phyloP scores from a whole-genome alignment of 2,888 invertebrate species.

The Girardia tigrina region DNA sequence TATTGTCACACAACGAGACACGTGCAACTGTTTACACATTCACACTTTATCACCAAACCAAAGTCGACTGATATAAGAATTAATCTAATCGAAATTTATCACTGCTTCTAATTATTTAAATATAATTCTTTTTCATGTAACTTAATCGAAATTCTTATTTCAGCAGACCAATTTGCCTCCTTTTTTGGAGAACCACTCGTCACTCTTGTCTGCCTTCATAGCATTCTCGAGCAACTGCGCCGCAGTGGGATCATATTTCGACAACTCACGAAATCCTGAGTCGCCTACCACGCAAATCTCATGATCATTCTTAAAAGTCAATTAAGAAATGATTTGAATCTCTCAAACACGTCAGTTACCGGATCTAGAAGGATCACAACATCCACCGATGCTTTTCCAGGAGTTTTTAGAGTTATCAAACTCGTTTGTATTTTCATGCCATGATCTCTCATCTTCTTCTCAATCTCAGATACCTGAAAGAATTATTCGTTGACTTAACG shows the following conservation, averaged over 20 bases:
- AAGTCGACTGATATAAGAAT: too few relatives aligned
- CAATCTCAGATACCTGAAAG: conserved; percentile 63
- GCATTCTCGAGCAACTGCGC: conserved; percentile 63
- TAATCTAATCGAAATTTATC: too few relatives aligned
- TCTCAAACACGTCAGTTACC: conserved; percentile 44
- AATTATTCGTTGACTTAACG: not conserved
- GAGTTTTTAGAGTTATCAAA: conserved; percentile 78
- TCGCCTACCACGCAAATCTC: conserved; percentile 98
- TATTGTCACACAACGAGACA: too few relatives aligned
- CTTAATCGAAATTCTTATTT: too few relatives aligned
- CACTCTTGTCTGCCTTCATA: conserved; percentile 37
- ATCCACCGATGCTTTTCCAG: conserved; percentile 85
- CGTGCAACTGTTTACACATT: too few relatives aligned
- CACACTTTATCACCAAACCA: too few relatives aligned
- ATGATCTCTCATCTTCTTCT: conserved; percentile 60
- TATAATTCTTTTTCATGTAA: too few relatives aligned
- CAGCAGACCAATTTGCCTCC: conserved; percentile 30
- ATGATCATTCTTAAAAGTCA: conserved; percentile 65
- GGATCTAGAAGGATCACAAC: conserved; percentile 93
- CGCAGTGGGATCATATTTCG: conserved; percentile 69
- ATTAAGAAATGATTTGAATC: not conserved
- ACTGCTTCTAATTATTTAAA: too few relatives aligned
- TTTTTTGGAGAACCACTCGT: conserved; percentile 37
- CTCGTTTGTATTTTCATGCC: conserved; percentile 70
- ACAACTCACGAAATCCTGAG: conserved; percentile 75